Conservation (phyloP, 1,140 invertebrate species). For the Mizuhopecten yessoensis region DNA sequence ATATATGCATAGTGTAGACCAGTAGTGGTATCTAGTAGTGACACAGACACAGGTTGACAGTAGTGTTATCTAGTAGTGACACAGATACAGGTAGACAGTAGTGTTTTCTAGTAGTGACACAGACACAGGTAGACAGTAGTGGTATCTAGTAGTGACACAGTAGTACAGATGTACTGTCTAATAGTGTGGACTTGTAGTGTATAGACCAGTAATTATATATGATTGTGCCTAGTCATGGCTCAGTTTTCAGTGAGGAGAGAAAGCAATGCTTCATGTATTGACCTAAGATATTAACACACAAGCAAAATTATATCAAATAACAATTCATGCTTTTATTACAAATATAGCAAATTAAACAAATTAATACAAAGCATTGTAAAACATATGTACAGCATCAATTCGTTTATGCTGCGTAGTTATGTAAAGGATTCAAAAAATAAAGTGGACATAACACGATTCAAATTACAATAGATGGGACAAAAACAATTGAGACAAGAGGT, state of each 20-base stretch:
- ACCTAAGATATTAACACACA: conserved; percentile 3
- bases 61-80: background rate
- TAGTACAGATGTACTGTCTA: too few species aligned
- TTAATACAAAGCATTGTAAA: background rate
- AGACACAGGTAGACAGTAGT: too few species aligned
- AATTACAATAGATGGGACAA: background rate
- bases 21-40: too few species aligned
- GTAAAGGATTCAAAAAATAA: background rate
- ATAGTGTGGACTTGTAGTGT: too few species aligned
- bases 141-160: too few species aligned
- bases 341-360: background rate
- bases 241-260: background rate
- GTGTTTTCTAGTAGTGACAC: too few species aligned
- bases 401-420: background rate
- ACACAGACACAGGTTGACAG: too few species aligned
- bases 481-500: background rate
- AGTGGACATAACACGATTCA: background rate
- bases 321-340: background rate
- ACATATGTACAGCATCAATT: background rate
- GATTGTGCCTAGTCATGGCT: too few species aligned
- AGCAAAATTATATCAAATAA: background rate
- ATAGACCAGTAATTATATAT: too few species aligned
- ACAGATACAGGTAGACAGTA: too few species aligned
- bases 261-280: background rate
- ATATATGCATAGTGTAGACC: too few species aligned